Percentiles rank a stretch among this genome's conserved stretches.
Evolutionary conservation across 2,113 vertebrate genomes (phyloP).

Genomic region (Rhinolophus ferrumequinum): DNA sequence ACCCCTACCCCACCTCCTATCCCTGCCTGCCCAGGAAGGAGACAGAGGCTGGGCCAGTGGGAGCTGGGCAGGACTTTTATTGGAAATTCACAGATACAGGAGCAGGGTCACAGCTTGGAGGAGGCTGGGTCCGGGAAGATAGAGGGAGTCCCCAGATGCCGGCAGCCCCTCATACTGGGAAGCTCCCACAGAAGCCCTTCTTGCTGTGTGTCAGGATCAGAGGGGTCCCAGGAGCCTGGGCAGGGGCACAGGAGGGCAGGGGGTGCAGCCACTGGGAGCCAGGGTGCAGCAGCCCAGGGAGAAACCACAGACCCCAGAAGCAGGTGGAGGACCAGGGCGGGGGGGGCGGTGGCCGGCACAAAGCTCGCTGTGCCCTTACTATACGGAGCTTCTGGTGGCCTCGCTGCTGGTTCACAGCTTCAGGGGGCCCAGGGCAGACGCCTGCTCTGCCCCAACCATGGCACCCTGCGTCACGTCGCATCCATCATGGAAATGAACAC

Average conservation of each 20-base stretch:
- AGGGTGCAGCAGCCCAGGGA: background rate
- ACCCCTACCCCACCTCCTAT: no score
- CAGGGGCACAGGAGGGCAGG: background rate
- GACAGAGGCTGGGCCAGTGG: background rate
- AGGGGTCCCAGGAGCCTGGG: background rate
- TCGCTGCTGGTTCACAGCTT: background rate
- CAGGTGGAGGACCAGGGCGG: background rate
- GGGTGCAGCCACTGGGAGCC: constrained; percentile 4
- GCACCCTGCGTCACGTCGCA: background rate
- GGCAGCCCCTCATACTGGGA: background rate
- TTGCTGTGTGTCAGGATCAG: constrained; percentile 10
- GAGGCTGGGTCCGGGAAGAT: background rate
- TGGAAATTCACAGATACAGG: constrained; percentile 55
- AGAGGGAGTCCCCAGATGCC: background rate
- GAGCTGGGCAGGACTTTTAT: constrained; percentile 54
- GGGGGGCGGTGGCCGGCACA: background rate
- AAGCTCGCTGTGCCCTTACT: accelerated
- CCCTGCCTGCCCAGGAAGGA: accelerated
- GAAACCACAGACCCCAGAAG: background rate
- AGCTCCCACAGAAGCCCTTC: constrained; percentile 64
- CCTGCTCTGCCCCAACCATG: constrained; percentile 52
- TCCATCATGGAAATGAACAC: accelerated
- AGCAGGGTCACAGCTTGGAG: constrained; percentile 34
- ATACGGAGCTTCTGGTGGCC: accelerated
- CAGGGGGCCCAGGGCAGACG: background rate